Conservation (phyloP, 2,888 invertebrate genomes). For the Bruchidius siliquastri region DNA sequence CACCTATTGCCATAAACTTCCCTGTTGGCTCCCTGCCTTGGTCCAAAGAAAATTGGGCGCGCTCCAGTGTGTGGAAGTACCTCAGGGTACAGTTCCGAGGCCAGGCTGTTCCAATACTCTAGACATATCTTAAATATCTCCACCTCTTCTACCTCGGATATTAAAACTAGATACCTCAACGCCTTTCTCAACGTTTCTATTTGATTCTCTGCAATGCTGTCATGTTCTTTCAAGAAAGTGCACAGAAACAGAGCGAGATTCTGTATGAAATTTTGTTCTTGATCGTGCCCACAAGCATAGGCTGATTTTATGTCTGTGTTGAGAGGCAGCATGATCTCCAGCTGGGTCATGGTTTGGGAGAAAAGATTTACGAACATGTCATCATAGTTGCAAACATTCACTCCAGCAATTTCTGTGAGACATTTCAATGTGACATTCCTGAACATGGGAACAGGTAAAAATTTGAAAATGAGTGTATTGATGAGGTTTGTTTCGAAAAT, state of each 20-base stretch:
- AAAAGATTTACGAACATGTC: conserved; percentile 88
- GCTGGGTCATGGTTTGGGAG: conserved; percentile 85
- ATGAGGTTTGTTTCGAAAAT: conserved; percentile 99
- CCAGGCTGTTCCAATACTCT: conserved; percentile 96
- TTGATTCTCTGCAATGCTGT: conserved; percentile 76
- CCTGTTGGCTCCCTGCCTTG: conserved; percentile 1
- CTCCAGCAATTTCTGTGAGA: conserved; percentile 95
- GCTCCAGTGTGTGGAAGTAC: conserved; percentile 32
- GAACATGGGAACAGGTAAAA: conserved; percentile 81
- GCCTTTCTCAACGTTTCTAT: conserved; percentile 73
- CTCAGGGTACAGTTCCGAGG: conserved; percentile 82
- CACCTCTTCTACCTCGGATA: conserved; percentile 97
- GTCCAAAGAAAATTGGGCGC: conserved; percentile 35
- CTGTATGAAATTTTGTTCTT: conserved; percentile 98
- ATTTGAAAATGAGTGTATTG: conserved; percentile 90
- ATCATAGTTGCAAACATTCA: conserved; percentile 85
- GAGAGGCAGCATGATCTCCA: conserved; percentile 87
- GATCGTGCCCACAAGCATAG: conserved; percentile 88
- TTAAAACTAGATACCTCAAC: conserved; percentile 80
- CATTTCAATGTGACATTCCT: conserved; percentile 97
- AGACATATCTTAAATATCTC: conserved; percentile 99
- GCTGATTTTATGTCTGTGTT: conserved; percentile 91
- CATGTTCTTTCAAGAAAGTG: conserved; percentile 95
- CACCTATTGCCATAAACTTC: conserved; percentile 1
- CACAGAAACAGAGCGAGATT: conserved; percentile 96